Evolutionary conservation across 2,797 vertebrate species (phyloP).

Genomic region (Liparis tanakae): DNA sequence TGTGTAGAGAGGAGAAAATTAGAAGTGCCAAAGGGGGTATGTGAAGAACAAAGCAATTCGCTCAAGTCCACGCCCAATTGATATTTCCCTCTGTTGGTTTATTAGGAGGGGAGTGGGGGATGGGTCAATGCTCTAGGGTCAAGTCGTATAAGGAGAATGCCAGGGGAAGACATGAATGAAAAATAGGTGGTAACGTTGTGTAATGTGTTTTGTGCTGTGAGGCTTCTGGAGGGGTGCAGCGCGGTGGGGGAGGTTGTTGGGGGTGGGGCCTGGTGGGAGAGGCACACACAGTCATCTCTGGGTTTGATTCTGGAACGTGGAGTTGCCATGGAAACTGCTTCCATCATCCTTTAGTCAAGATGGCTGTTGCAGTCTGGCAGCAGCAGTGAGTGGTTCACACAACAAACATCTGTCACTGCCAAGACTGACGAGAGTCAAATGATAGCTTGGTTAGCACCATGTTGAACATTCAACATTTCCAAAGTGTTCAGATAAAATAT

Average conservation of each 20-base stretch:
- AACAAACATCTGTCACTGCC: conserved; percentile 9
- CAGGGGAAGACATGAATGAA: conserved; percentile 19
- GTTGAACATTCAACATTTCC: not conserved
- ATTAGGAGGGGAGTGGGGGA: conserved; percentile 9
- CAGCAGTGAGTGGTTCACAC: conserved; percentile 58
- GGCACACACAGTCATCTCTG: conserved; percentile 69
- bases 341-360: conserved; percentile 75
- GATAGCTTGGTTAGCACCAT: not conserved
- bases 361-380: conserved; percentile 72
- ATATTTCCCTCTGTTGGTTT: not conserved
- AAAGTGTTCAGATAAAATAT: not conserved
- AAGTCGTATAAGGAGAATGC: conserved; percentile 14
- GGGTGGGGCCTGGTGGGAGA: conserved; percentile 60
- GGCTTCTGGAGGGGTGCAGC: conserved; percentile 37
- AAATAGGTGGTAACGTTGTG: conserved; percentile 11
- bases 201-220: conserved; percentile 29
- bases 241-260: conserved; percentile 45
- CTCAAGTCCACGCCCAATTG: not conserved
- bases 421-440: conserved; percentile 1
- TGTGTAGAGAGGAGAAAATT: not conserved
- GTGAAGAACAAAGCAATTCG: conserved; percentile 19
- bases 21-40: not conserved
- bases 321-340: conserved; percentile 85
- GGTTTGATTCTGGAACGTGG: conserved; percentile 73
- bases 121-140: conserved; percentile 7